Evolutionary conservation across 2,113 vertebrate genomes (phyloP).

Genomic region (Hirundichthys speculiger): DNA sequence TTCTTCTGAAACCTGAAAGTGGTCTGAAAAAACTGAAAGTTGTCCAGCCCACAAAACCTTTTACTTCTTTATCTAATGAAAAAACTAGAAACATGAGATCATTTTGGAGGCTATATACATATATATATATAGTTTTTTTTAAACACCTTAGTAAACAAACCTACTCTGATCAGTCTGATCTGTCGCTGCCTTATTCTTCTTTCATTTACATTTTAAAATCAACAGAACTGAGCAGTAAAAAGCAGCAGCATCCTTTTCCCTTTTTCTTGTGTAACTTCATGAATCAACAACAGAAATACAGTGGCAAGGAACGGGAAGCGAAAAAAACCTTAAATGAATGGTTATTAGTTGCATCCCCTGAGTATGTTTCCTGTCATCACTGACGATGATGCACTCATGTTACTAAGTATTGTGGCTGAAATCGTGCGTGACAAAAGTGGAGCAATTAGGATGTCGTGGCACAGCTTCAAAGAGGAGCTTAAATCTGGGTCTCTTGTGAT

Average conservation of each 20-base stretch:
- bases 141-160: neutral
- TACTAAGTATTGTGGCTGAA: neutral
- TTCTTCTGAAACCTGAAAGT: no score
- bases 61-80: no score
- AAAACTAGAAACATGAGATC: no score
- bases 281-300: slow-evolving; percentile 10
- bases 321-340: neutral
- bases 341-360: neutral
- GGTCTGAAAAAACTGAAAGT: no score
- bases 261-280: neutral
- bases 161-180: slow-evolving; percentile 7
- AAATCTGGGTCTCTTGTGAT: slow-evolving; percentile 20
- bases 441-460: slow-evolving; percentile 21
- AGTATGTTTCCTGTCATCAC: slow-evolving; percentile 7
- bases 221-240: neutral
- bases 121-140: no score
- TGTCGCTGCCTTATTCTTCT: neutral
- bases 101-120: no score
- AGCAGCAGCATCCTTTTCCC: neutral
- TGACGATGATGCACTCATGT: neutral
- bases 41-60: no score
- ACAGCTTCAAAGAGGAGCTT: slow-evolving; percentile 27
- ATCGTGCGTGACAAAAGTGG: slow-evolving; percentile 2
- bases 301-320: neutral
- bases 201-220: neutral